Percentiles rank a stretch among this genome's conserved stretches.
phyloP scores from a whole-genome alignment of 2,888 invertebrate species.

The Tenthredo distinguenda region DNA sequence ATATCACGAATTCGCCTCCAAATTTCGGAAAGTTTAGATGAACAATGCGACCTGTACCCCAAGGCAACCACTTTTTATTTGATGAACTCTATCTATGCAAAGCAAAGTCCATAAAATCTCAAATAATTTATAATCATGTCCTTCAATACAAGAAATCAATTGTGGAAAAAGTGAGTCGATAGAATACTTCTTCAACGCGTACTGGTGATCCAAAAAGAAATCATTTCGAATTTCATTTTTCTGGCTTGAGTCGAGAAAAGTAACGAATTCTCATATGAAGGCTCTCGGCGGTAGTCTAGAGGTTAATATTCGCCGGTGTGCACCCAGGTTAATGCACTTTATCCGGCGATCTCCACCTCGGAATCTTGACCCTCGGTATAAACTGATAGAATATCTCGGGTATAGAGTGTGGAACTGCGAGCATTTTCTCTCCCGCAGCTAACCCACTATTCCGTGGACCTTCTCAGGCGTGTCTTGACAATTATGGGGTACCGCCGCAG shows the following conservation, averaged over 20 bases:
- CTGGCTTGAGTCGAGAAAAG: neutral
- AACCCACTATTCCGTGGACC: slow-evolving; percentile 1
- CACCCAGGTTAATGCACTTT: slow-evolving; percentile 4
- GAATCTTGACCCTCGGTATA: slow-evolving; percentile 25
- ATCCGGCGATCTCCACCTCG: neutral
- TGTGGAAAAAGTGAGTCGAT: too few relatives aligned
- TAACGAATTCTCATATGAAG: neutral
- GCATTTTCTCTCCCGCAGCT: neutral
- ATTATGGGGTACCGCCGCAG: slow-evolving; percentile 39
- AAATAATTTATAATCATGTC: too few relatives aligned
- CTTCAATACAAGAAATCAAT: too few relatives aligned
- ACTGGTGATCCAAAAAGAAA: too few relatives aligned
- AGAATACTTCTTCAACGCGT: too few relatives aligned
- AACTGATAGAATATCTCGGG: slow-evolving; percentile 29
- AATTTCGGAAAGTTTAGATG: too few relatives aligned
- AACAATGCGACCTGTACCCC: too few relatives aligned
- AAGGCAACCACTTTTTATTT: too few relatives aligned
- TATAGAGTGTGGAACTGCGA: slow-evolving; percentile 16
- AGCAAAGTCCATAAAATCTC: too few relatives aligned
- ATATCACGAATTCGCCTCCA: too few relatives aligned
- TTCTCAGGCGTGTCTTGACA: slow-evolving; percentile 49
- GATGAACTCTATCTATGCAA: too few relatives aligned
- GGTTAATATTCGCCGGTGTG: neutral
- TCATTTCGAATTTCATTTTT: neutral
- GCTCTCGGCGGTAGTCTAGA: neutral